These are phyloP conservation scores for Bombylius discolor DNA, from an alignment of 2,888 invertebrate genomes.

Conservation along the genomic window DNA sequence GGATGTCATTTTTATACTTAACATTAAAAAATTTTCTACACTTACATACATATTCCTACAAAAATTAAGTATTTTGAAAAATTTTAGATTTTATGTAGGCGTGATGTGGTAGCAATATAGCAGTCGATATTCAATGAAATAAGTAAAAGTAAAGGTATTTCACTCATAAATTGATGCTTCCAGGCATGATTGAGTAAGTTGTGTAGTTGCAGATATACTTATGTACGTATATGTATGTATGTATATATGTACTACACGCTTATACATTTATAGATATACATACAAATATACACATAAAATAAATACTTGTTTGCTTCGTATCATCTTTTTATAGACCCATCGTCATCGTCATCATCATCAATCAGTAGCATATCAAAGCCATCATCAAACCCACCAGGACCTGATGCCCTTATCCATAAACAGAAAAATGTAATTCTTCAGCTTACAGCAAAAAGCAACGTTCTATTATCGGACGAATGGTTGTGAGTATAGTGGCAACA, in stretches of 20 bases:
- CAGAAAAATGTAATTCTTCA: not conserved
- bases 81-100: too few species aligned
- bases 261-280: too few species aligned
- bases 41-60: too few species aligned
- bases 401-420: not conserved
- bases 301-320: too few species aligned
- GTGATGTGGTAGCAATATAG: not conserved
- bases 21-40: too few species aligned
- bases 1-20: too few species aligned
- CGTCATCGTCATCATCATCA: not conserved
- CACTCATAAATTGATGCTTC: slow-evolving; percentile 17
- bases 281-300: too few species aligned
- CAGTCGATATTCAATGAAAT: not conserved
- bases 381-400: not conserved
- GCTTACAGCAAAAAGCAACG: not conserved
- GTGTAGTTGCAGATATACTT: not conserved
- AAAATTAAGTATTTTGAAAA: too few species aligned
- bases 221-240: too few species aligned
- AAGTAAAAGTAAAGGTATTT: slow-evolving; percentile 16
- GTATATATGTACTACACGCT: too few species aligned
- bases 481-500: slow-evolving; percentile 5
- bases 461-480: not conserved
- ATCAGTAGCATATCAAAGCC: not conserved
- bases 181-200: slow-evolving; percentile 18
- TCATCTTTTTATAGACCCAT: not conserved